Evolutionary conservation across 2,797 vertebrate species (phyloP).

Genomic region (Babyrousa celebensis): DNA sequence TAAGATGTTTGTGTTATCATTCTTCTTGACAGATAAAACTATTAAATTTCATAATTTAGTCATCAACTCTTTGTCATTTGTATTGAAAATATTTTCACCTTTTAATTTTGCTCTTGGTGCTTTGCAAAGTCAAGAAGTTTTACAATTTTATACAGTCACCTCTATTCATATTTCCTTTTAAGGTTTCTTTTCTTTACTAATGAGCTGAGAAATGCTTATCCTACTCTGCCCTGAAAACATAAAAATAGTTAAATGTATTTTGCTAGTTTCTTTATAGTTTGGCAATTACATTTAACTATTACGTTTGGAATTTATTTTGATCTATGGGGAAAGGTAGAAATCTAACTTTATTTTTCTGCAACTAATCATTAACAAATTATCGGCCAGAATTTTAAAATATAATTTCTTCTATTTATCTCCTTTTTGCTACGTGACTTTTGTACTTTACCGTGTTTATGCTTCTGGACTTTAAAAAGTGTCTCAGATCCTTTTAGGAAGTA

Average conservation of each 20-base stretch:
- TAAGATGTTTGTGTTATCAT: background rate
- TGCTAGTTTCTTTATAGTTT: slow-evolving; percentile 39
- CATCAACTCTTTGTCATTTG: background rate
- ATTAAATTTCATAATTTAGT: slow-evolving; percentile 16
- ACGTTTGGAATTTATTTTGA: background rate
- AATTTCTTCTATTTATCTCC: slow-evolving; percentile 3
- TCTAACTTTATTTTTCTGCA: background rate
- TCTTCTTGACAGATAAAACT: slow-evolving; percentile 47
- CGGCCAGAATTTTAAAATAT: slow-evolving; percentile 27
- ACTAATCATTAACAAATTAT: slow-evolving; percentile 13
- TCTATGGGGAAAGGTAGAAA: background rate
- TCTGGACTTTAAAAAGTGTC: slow-evolving; percentile 9
- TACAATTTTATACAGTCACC: background rate
- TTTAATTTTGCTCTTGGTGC: slow-evolving; percentile 60
- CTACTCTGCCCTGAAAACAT: background rate
- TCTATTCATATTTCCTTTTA: background rate
- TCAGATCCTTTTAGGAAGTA: slow-evolving; percentile 13
- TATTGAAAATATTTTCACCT: slow-evolving; percentile 40
- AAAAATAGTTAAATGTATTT: slow-evolving; percentile 14
- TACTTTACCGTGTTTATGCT: background rate
- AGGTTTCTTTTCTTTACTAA: slow-evolving; percentile 55
- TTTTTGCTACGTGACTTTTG: background rate
- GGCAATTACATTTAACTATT: slow-evolving; percentile 8
- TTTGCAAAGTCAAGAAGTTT: slow-evolving; percentile 33
- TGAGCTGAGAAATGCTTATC: slow-evolving; percentile 17